These are phyloP conservation scores for Cataglyphis hispanica DNA, from an alignment of 1,140 invertebrate species.

Conservation along the genomic window DNA sequence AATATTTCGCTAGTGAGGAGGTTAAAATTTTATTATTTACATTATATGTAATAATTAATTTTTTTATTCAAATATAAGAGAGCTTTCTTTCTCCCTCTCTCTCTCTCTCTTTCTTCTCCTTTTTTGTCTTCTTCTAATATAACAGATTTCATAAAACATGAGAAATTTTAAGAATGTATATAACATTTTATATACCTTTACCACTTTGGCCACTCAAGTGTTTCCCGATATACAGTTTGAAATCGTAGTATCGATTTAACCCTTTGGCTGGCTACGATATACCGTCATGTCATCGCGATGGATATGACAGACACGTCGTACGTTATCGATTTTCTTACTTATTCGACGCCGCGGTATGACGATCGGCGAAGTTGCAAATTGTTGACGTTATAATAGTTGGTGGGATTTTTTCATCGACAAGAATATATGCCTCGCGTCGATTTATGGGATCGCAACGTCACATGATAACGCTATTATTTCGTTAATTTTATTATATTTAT, in stretches of 20 bases:
- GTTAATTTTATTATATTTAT: neutral
- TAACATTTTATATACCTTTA: neutral
- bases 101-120: too few relatives aligned
- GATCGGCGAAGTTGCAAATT: conserved; percentile 33
- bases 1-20: neutral
- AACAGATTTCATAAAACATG: neutral
- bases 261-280: conserved; percentile 45
- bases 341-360: conserved; percentile 36
- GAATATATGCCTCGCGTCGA: neutral
- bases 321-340: conserved; percentile 54
- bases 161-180: neutral
- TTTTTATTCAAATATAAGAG: neutral
- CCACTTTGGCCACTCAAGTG: neutral
- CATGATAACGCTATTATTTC: neutral
- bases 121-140: neutral
- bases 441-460: conserved; percentile 7
- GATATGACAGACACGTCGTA: conserved; percentile 48
- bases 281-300: conserved; percentile 43
- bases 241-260: conserved; percentile 51
- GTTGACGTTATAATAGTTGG: conserved; percentile 41
- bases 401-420: conserved; percentile 32
- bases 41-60: conserved; percentile 1
- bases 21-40: neutral
- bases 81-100: too few relatives aligned
- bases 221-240: conserved; percentile 1